phyloP scores from a whole-genome alignment of 2,888 invertebrate genomes.

The Ormyrus labotus region DNA sequence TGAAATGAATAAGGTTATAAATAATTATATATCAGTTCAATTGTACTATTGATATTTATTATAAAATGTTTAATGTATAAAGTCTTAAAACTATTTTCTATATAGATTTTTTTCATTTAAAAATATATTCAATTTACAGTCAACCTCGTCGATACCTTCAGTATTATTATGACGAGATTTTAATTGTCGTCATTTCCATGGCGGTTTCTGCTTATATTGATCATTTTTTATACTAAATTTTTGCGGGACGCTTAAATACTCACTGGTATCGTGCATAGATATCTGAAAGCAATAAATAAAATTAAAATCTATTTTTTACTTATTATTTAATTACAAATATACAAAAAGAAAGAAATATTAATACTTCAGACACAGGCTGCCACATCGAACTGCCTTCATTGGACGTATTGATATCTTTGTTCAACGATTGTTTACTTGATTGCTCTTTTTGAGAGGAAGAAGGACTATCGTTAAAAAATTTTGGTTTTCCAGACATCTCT shows the following conservation, averaged over 20 bases:
- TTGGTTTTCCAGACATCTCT: constrained; percentile 62
- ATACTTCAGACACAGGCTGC: constrained; percentile 68
- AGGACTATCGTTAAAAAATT: constrained; percentile 60
- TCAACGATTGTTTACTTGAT: constrained; percentile 69
- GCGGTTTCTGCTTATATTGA: constrained; percentile 68
- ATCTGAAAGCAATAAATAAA: constrained; percentile 59
- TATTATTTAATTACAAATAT: constrained; percentile 19
- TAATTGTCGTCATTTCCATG: constrained; percentile 71
- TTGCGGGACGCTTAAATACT: constrained; percentile 67
- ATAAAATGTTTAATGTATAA: constrained; percentile 33
- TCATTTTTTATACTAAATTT: constrained; percentile 64
- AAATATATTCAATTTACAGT: constrained; percentile 53
- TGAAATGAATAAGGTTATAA: background rate
- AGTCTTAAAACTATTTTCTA: constrained; percentile 21
- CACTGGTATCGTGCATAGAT: constrained; percentile 65
- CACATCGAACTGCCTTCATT: constrained; percentile 69
- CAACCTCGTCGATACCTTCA: constrained; percentile 66
- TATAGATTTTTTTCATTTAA: background rate
- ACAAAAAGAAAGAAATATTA: constrained; percentile 4
- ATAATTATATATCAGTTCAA: background rate
- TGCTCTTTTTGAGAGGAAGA: constrained; percentile 69
- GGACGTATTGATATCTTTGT: constrained; percentile 67
- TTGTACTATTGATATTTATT: constrained; percentile 9
- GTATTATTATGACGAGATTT: constrained; percentile 53
- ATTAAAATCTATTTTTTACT: background rate